These are phyloP conservation scores for Trichonephila clavipes DNA, from an alignment of 1,140 invertebrate genomes.

Conservation along the genomic window DNA sequence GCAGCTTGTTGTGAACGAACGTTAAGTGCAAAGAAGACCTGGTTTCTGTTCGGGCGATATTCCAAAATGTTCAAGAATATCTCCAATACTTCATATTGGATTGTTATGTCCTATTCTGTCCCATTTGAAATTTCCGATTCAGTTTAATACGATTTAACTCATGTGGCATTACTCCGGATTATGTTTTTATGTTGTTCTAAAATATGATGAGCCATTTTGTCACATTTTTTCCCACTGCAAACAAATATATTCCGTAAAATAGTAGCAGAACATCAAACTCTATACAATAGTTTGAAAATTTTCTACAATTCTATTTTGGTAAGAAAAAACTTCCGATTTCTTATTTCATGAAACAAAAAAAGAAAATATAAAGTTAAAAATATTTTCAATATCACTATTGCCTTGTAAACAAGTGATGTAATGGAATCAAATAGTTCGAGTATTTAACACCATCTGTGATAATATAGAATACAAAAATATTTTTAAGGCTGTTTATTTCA, in stretches of 20 bases:
- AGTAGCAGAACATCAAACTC: not conserved
- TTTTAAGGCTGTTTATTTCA: not conserved
- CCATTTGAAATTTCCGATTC: too few species aligned
- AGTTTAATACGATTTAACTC: not conserved
- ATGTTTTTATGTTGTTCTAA: not conserved
- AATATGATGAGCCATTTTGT: not conserved
- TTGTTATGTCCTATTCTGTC: too few species aligned
- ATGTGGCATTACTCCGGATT: not conserved
- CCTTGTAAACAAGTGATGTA: constrained; percentile 54
- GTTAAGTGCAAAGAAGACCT: too few species aligned
- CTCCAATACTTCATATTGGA: too few species aligned
- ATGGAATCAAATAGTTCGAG: not conserved
- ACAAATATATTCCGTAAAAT: not conserved
- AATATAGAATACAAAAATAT: constrained; percentile 56
- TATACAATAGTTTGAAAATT: not conserved
- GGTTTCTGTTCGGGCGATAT: too few species aligned
- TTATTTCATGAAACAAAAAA: not conserved
- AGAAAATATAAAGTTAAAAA: constrained; percentile 7
- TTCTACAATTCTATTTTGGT: not conserved
- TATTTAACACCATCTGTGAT: not conserved
- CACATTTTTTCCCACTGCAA: not conserved
- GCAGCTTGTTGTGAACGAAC: too few species aligned
- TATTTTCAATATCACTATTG: constrained; percentile 23
- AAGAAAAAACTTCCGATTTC: not conserved
- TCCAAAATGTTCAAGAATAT: too few species aligned